Evolutionary conservation across 2,888 invertebrate species (phyloP).

Genomic region (Hedya salicella): DNA sequence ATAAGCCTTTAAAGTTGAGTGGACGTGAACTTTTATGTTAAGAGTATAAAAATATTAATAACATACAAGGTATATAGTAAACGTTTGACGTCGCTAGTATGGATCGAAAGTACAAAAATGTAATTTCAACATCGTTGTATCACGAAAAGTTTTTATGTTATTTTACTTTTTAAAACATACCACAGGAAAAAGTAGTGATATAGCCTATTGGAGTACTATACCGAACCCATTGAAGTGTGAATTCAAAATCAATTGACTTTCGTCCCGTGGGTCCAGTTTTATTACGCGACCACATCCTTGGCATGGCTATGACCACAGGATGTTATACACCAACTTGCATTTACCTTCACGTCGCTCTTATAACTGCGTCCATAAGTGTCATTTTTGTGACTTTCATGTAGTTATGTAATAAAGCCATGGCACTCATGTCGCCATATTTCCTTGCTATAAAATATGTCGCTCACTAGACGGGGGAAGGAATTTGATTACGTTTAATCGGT

Average conservation of each 20-base stretch:
- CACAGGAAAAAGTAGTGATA: not conserved
- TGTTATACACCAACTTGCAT: constrained; percentile 52
- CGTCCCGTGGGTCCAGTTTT: constrained; percentile 42
- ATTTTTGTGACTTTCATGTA: constrained; percentile 43
- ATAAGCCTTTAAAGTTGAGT: no score
- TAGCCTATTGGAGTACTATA: not conserved
- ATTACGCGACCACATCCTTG: constrained; percentile 70
- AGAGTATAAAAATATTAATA: no score
- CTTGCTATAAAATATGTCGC: constrained; percentile 49
- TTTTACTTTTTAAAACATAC: no score
- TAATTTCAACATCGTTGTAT: no score
- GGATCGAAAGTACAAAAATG: no score
- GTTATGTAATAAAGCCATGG: constrained; percentile 41
- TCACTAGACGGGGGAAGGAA: constrained; percentile 11
- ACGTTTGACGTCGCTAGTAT: no score
- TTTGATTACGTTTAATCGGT: constrained; percentile 26
- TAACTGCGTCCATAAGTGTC: constrained; percentile 36
- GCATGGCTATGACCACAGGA: constrained; percentile 76
- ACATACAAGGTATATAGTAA: no score
- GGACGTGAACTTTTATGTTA: no score
- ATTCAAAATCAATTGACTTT: constrained; percentile 28
- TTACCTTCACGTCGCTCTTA: constrained; percentile 43
- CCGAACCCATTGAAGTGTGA: constrained; percentile 15
- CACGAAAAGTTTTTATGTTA: no score
- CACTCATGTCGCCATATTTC: constrained; percentile 49